A percentile compares a stretch with the other conserved stretches of the same genome.
These are phyloP conservation scores for Schizopygopsis pylzovi DNA, from an alignment of 2,797 vertebrate species.

Conservation along the genomic window DNA sequence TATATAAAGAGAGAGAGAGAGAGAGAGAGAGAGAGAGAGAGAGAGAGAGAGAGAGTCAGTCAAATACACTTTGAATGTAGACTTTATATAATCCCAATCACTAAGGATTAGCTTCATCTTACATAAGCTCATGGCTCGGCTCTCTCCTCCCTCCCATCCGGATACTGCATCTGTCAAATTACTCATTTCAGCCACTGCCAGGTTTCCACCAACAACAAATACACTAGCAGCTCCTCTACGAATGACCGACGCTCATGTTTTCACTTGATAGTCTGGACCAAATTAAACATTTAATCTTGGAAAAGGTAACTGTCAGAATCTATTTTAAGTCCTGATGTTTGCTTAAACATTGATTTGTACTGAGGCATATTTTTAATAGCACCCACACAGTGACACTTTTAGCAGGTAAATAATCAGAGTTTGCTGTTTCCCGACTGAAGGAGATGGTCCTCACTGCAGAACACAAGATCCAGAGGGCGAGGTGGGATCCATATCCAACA, in stretches of 20 bases:
- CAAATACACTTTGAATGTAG: constrained; percentile 44
- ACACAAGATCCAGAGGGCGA: too few species aligned
- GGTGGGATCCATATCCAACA: too few species aligned
- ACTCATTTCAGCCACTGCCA: constrained; percentile 46
- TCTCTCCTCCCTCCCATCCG: constrained; percentile 50
- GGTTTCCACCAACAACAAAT: constrained; percentile 47
- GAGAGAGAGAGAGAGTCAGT: neutral
- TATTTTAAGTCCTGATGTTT: neutral
- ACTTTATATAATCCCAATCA: constrained; percentile 57
- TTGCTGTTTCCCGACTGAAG: neutral
- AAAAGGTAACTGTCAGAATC: constrained; percentile 2
- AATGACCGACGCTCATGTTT: neutral
- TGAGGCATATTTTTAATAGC: constrained; percentile 1
- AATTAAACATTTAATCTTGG: neutral
- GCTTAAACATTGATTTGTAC: neutral
- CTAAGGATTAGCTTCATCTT: constrained; percentile 57
- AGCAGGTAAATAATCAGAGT: constrained; percentile 3
- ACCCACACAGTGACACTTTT: neutral
- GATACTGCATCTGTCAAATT: constrained; percentile 53
- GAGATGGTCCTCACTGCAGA: too few species aligned
- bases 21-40: neutral
- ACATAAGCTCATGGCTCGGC: constrained; percentile 47
- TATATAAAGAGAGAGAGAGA: neutral
- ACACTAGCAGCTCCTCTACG: constrained; percentile 18
- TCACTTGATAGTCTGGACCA: constrained; percentile 11